A percentile compares a stretch with the other conserved stretches of the same genome.
Evolutionary conservation across 2,888 invertebrate species (phyloP).

Genomic region (Cephus spinipes): DNA sequence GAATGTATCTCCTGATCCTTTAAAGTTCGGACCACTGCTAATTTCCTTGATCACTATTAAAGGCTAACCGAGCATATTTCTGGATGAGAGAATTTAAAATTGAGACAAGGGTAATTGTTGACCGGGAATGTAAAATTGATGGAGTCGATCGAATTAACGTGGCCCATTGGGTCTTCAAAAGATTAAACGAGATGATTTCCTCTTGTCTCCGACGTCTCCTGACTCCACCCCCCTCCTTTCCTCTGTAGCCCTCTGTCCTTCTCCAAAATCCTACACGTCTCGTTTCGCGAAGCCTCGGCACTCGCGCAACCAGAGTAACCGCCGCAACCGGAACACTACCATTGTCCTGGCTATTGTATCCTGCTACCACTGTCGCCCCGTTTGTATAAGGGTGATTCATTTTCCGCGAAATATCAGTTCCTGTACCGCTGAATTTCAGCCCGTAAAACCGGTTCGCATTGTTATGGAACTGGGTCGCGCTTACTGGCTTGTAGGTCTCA

Average conservation of each 20-base stretch:
- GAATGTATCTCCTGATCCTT: no score
- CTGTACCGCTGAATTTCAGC: conserved; percentile 55
- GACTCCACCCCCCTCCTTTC: conserved; percentile 20
- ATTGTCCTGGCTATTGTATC: conserved; percentile 62
- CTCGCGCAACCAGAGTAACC: conserved; percentile 5
- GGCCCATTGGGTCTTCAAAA: neutral
- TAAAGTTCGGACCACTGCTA: neutral
- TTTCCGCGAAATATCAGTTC: conserved; percentile 63
- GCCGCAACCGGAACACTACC: conserved; percentile 24
- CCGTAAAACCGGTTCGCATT: conserved; percentile 36
- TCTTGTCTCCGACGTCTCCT: conserved; percentile 11
- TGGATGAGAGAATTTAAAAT: no score
- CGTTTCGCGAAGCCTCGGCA: conserved; percentile 31
- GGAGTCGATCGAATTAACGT: neutral
- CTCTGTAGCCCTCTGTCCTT: neutral
- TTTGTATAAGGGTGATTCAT: conserved; percentile 62
- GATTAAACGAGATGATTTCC: neutral
- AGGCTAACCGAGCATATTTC: neutral
- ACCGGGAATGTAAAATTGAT: neutral
- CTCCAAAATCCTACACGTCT: neutral
- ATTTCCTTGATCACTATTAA: neutral
- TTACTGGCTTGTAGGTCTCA: neutral
- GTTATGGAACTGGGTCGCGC: conserved; percentile 48
- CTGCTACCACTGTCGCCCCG: conserved; percentile 57
- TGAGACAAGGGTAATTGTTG: no score